Base-by-base conservation (phyloP, 2,888 invertebrate genomes). In the Rhagium mordax region DNA sequence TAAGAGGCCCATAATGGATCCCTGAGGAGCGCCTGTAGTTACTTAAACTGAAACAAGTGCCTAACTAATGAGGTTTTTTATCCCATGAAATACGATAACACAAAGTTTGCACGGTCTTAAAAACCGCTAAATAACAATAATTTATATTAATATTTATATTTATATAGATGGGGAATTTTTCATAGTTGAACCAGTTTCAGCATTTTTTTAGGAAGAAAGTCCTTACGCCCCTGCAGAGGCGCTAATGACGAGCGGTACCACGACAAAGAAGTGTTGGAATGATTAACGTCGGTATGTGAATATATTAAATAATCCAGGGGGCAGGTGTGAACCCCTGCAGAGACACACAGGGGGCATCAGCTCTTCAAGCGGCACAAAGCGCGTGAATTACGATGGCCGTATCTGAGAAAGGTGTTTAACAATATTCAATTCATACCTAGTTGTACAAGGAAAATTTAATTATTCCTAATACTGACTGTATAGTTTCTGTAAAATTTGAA, bases 261-360 rank as follows among this genome's bases (percentile, higher is more conserved):
- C 72, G 79, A 81, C 82, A 83, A 84, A 82, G 82, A 83, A 81
- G 83, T 83, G 83, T 86, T 85, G 85, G 85, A 82, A 86, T 87
- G 87, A 87, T 87, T 87, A 87, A 87, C 86, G 85, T 84, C 85
- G 85, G 85, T 82, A 84, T 85, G 85, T 86, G 87, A 86, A 86
- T 86, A 86, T 85, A 86, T 87, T 87, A 86, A 87, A 86, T 86
- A 86, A 85, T 86, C 84, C 82, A 78, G 81, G 83, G 84, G 85
- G 85, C 85, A 85, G 85, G 84, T 85, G 85, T 82, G 80, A 81
- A 83, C 84, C 84, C 86, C 81, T 79, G 80, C 74, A 81, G 79
- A 77, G 78, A 71, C 73, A 78, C 78, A 78, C 82, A 71, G 84
- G 85, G 83, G 84, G 83, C 78, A 77, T 65, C 71, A 62, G 66